These are phyloP conservation scores for Adela reaumurella DNA, from an alignment of 2,888 invertebrate genomes.

Conservation along the genomic window DNA sequence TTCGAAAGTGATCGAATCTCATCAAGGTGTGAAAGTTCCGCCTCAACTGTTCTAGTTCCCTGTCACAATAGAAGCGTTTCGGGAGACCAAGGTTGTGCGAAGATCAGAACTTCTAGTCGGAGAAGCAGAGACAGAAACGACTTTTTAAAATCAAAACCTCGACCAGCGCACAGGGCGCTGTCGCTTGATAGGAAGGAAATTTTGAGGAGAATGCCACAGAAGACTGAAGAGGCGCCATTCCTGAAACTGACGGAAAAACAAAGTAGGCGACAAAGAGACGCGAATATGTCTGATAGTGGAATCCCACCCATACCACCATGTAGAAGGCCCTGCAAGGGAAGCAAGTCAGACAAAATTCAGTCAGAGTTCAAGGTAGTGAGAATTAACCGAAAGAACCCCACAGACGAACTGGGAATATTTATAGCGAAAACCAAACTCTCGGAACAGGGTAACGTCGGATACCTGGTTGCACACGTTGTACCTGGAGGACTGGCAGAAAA, in stretches of 20 bases:
- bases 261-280: constrained; percentile 44
- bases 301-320: constrained; percentile 51
- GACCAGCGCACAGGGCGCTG: constrained; percentile 48
- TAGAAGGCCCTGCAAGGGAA: constrained; percentile 29
- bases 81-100: constrained; percentile 42
- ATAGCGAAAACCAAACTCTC: constrained; percentile 64
- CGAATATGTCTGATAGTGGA: constrained; percentile 32
- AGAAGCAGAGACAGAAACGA: constrained; percentile 39
- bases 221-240: constrained; percentile 38
- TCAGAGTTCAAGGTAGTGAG: constrained; percentile 51
- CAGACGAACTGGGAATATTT: constrained; percentile 68
- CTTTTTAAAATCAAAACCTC: constrained; percentile 28
- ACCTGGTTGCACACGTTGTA: constrained; percentile 68
- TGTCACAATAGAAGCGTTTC: constrained; percentile 48
- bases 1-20: constrained; percentile 56
- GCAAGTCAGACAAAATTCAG: constrained; percentile 27
- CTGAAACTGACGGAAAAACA: constrained; percentile 49
- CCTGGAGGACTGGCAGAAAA: constrained; percentile 67
- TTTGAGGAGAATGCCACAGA: constrained; percentile 44
- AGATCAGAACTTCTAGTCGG: constrained; percentile 35
- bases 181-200: constrained; percentile 56
- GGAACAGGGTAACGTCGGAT: constrained; percentile 60
- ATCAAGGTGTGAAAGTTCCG: constrained; percentile 51
- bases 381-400: constrained; percentile 50
- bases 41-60: constrained; percentile 31